Evolutionary conservation across 2,797 vertebrate species (phyloP).

Genomic region (Fistularia commersonii): DNA sequence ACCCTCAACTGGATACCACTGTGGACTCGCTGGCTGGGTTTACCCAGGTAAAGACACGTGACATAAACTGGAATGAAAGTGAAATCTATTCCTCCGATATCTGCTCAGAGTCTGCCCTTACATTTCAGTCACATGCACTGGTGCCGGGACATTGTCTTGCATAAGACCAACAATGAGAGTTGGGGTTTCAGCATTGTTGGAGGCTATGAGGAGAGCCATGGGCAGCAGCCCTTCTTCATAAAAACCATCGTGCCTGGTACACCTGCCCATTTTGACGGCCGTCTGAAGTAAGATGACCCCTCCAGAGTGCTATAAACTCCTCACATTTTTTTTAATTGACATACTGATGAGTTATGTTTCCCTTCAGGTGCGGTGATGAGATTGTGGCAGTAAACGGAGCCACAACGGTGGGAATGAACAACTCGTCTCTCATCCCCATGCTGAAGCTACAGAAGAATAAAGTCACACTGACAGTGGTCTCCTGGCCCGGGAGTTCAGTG

Average conservation of each 20-base stretch:
- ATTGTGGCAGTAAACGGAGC: constrained; percentile 92
- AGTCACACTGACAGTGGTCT: constrained; percentile 89
- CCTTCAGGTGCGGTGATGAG: constrained; percentile 87
- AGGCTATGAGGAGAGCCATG: constrained; percentile 88
- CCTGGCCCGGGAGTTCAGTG: constrained; percentile 88
- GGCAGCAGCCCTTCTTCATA: constrained; percentile 93
- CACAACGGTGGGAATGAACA: constrained; percentile 89
- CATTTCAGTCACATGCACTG: constrained; percentile 84
- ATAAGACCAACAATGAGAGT: constrained; percentile 87
- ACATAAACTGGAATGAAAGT: background rate
- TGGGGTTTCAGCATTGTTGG: constrained; percentile 97
- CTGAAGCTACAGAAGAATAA: constrained; percentile 91
- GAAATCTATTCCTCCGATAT: too few relatives aligned
- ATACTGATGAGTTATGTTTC: background rate
- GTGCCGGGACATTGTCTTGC: constrained; percentile 87
- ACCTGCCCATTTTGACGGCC: constrained; percentile 85
- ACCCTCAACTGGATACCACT: constrained; percentile 82
- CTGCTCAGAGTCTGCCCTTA: constrained; percentile 5
- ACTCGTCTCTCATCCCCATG: constrained; percentile 89
- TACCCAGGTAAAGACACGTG: constrained; percentile 77
- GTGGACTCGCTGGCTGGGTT: constrained; percentile 88
- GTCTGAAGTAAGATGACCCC: constrained; percentile 81
- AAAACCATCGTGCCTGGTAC: constrained; percentile 95
- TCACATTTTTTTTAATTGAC: background rate
- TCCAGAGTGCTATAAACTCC: background rate